Evolutionary conservation across 1,140 invertebrate genomes (phyloP), one percentile per base, ranked within the genome.

Genomic region (Lordiphosa collinella): DNA sequence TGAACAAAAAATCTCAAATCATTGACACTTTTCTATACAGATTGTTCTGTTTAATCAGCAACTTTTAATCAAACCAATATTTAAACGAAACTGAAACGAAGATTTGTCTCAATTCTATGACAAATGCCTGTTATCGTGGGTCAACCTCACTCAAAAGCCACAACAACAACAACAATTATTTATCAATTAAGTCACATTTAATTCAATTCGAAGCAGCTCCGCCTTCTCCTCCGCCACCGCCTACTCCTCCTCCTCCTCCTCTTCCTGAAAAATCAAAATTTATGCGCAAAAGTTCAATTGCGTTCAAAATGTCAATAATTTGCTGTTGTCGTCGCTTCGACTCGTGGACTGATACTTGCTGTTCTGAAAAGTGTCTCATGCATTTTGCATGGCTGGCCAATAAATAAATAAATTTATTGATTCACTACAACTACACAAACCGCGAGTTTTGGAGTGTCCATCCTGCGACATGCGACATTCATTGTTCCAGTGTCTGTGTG

Each of bases 331-430:
- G 57, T 43, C 70, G 25, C 7, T 7, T 29, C 25, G 25, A 6
- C 25, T 29, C 8, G 25, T 29, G 25, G 25, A 51, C 44, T 62
- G 61, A 32, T 73, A 35, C 5, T 38, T 25, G 29, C 32, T 47
- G 51, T 62, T 59, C 22, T 73, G 22, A 44, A 44, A 29, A 44
- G 31, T 79, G 65, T 55, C 72, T 78, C 78, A 82, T 82, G 67
- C 71, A 82, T 82, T 72, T 82, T 72, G 76, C 72, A 84, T 82
- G 79, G 25, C 41, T 13, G 41, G 67, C 40, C 78, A 82, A 84
- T 82, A 85, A 85, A 82, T 82, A 76, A 78, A 82, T 82, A 76
- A 78, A 82, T 82, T 82, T 72, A 84, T 82, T 82, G 76, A 80
- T 82, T 80, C 82, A 82, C 76, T 79, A 22, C 51, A 40, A 41